These are phyloP conservation scores for Eristalinus aeneus DNA, from an alignment of 2,888 invertebrate species.

Conservation along the genomic window DNA sequence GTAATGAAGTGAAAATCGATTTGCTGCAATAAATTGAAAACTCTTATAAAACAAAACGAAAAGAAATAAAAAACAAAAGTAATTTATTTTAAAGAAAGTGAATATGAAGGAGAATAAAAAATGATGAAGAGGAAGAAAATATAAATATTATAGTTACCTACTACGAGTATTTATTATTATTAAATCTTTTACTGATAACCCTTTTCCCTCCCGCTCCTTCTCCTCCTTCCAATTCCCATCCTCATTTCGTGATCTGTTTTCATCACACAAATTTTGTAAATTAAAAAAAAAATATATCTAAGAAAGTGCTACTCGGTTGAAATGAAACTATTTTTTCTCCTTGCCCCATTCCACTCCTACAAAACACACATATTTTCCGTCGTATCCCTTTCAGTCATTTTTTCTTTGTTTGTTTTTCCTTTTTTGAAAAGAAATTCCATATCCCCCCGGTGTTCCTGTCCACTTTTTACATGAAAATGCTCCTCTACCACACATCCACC, in stretches of 20 bases:
- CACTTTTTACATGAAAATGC: conserved; percentile 28
- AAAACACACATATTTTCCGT: conserved; percentile 2
- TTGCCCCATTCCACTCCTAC: neutral
- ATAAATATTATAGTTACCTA: conserved; percentile 58
- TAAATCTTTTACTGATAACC: conserved; percentile 56
- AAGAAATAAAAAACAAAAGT: conserved; percentile 35
- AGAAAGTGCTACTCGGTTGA: conserved; percentile 3
- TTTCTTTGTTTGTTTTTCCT: conserved; percentile 1
- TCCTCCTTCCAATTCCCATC: neutral
- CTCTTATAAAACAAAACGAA: neutral
- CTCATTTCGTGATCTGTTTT: neutral
- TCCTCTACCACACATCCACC: neutral
- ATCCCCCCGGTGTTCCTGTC: neutral
- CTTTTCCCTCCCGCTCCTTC: neutral
- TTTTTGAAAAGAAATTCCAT: conserved; percentile 6
- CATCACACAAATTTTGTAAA: neutral
- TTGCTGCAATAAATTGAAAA: conserved; percentile 58
- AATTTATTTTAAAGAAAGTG: conserved; percentile 55
- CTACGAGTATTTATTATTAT: conserved; percentile 67
- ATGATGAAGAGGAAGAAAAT: conserved; percentile 18
- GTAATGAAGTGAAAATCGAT: conserved; percentile 15
- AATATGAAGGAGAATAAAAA: conserved; percentile 1
- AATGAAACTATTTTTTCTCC: neutral
- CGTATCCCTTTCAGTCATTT: too few relatives aligned
- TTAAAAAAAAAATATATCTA: neutral